Evolutionary conservation across 2,888 invertebrate genomes (phyloP).

Genomic region (Metalampra italica): DNA sequence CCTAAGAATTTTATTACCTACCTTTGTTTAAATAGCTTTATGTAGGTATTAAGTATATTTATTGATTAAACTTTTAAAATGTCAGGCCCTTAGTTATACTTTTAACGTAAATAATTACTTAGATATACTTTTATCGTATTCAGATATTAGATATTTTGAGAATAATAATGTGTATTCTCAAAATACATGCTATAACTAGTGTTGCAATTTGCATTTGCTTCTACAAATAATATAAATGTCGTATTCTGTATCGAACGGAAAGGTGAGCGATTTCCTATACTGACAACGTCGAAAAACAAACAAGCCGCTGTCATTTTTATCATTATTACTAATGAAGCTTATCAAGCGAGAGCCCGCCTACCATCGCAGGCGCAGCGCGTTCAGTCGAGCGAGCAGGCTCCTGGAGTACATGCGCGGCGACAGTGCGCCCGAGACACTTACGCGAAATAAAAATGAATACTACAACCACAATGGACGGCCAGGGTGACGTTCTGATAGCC

Average conservation of each 20-base stretch:
- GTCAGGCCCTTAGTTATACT: too few relatives aligned
- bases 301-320: constrained; percentile 54
- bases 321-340: constrained; percentile 62
- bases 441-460: neutral
- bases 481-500: constrained; percentile 77
- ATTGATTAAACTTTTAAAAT: too few relatives aligned
- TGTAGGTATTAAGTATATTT: too few relatives aligned
- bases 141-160: too few relatives aligned
- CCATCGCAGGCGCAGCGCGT: constrained; percentile 48
- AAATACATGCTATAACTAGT: too few relatives aligned
- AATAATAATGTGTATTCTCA: too few relatives aligned
- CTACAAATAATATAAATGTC: too few relatives aligned
- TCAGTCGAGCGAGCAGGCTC: constrained; percentile 30
- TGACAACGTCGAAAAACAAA: constrained; percentile 36
- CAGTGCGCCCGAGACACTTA: constrained; percentile 10
- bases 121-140: too few relatives aligned
- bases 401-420: constrained; percentile 12
- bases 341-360: constrained; percentile 62
- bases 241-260: neutral
- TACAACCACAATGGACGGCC: constrained; percentile 11
- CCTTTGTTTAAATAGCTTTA: too few relatives aligned
- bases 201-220: too few relatives aligned
- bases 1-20: too few relatives aligned
- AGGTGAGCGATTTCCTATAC: neutral
- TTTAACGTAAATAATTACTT: too few relatives aligned